Evolutionary conservation across 2,888 invertebrate genomes (phyloP).

Genomic region (Diarsia mendica): DNA sequence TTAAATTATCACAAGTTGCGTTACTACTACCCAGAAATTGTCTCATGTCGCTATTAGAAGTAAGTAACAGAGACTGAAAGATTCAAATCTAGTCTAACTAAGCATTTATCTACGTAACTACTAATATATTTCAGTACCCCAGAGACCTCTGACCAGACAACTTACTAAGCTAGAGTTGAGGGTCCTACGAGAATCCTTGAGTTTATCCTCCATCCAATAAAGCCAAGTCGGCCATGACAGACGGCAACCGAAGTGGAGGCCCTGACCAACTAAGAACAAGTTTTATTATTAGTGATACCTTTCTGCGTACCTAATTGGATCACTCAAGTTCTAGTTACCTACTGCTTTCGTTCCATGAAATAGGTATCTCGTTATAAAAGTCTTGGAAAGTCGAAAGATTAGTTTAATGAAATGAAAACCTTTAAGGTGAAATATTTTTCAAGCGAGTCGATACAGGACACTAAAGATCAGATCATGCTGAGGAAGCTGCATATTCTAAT

Average conservation of each 20-base stretch:
- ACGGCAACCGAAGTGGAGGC: conserved; percentile 22
- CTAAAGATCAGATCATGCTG: not conserved
- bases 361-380: not conserved
- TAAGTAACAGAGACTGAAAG: not conserved
- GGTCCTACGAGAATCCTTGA: conserved; percentile 53
- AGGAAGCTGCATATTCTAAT: not conserved
- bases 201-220: conserved; percentile 55
- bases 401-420: not conserved
- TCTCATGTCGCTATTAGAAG: not conserved
- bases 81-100: conserved; percentile 3
- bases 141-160: conserved; percentile 38
- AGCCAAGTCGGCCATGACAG: conserved; percentile 36
- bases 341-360: conserved; percentile 7
- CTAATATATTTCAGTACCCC: conserved; percentile 28
- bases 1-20: not conserved
- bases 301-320: conserved; percentile 37
- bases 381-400: not conserved
- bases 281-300: conserved; percentile 51
- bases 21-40: not conserved
- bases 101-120: conserved; percentile 13
- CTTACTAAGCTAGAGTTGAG: conserved; percentile 42
- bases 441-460: no score
- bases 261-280: conserved; percentile 43
- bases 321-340: conserved; percentile 21
- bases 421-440: not conserved